Conservation (phyloP, 2,888 invertebrate species). For the Drosophila conformis region DNA sequence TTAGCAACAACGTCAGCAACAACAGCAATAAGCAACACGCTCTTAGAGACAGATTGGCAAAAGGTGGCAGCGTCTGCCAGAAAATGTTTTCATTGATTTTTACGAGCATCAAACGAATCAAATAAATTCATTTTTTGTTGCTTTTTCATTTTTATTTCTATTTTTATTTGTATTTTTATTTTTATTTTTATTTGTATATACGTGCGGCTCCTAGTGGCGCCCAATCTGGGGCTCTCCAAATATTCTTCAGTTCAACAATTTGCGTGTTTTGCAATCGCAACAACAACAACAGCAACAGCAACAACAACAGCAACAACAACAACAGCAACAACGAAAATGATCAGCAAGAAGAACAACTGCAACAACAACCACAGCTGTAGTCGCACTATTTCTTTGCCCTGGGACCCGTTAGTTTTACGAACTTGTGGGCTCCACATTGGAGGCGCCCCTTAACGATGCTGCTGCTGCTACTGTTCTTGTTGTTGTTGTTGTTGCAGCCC, state of each 20-base stretch:
- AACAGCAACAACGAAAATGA: slow-evolving; percentile 4
- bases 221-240: slow-evolving; percentile 29
- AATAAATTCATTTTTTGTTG: slow-evolving; percentile 65
- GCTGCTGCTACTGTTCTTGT: slow-evolving; percentile 13
- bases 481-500: slow-evolving; percentile 1
- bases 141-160: slow-evolving; percentile 20
- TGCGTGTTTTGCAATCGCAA: slow-evolving; percentile 42
- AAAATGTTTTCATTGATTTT: slow-evolving; percentile 79
- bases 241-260: slow-evolving; percentile 30
- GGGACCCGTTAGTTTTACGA: slow-evolving; percentile 62
- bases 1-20: neutral
- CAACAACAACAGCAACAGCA: slow-evolving; percentile 27
- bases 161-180: slow-evolving; percentile 21
- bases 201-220: slow-evolving; percentile 32
- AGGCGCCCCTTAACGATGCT: slow-evolving; percentile 59
- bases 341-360: neutral
- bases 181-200: slow-evolving; percentile 31
- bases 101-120: slow-evolving; percentile 75
- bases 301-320: slow-evolving; percentile 32
- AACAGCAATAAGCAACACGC: neutral
- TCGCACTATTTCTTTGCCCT: slow-evolving; percentile 46
- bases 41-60: slow-evolving; percentile 35
- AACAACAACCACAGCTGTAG: slow-evolving; percentile 23
- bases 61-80: slow-evolving; percentile 57
- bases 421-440: slow-evolving; percentile 27